Conservation (phyloP, 2,113 vertebrate species). For the Zosterops hypoxanthus region DNA sequence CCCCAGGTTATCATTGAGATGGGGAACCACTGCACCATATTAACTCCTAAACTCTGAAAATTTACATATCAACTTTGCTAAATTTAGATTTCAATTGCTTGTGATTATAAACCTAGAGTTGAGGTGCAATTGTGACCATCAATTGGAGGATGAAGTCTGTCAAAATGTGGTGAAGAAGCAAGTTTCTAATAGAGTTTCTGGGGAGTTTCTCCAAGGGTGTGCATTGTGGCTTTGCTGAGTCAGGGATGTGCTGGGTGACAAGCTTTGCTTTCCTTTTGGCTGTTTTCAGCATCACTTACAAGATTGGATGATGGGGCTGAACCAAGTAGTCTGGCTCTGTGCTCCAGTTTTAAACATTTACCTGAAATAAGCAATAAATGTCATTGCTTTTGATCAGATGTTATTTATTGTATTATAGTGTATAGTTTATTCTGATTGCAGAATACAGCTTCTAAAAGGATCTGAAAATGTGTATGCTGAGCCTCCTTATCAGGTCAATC, state of each 20-base stretch:
- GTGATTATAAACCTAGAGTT: not conserved
- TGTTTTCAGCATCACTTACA: not conserved
- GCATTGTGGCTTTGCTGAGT: rapidly evolving
- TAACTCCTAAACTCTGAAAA: not conserved
- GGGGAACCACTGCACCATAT: not conserved
- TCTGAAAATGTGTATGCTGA: not conserved
- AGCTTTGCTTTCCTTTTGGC: not conserved
- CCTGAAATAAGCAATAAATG: not conserved
- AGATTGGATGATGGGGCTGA: not conserved
- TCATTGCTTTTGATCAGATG: not conserved
- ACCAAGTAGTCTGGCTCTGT: not conserved
- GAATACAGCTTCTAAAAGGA: not conserved
- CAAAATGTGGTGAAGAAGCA: not conserved
- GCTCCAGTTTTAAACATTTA: not conserved
- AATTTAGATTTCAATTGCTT: not conserved
- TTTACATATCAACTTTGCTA: not conserved
- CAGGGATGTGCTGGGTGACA: not conserved
- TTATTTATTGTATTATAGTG: not conserved
- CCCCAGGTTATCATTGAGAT: not conserved
- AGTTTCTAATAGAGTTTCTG: not conserved
- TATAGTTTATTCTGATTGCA: not conserved
- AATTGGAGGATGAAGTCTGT: not conserved
- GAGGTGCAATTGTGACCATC: not conserved
- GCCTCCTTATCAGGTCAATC: not conserved
- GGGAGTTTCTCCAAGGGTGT: rapidly evolving